Percentiles rank a stretch among this genome's conserved stretches.
These are phyloP conservation scores for Hyperopisus bebe DNA, from an alignment of 2,113 vertebrate species.

Conservation along the genomic window DNA sequence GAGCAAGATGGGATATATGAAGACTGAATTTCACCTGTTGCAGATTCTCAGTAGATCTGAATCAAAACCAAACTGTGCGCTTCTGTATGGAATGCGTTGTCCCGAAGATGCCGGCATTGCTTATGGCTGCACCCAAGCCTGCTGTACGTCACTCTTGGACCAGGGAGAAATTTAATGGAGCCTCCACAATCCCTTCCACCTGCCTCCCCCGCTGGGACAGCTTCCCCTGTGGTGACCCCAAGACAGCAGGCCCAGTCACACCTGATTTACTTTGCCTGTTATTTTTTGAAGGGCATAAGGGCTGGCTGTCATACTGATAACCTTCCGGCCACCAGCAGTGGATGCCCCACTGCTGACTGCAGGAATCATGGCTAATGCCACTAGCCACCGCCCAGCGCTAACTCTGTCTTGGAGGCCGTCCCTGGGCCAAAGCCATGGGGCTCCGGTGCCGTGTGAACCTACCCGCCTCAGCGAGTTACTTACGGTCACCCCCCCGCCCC, in stretches of 20 bases:
- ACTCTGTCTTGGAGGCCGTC: background rate
- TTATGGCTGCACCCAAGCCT: background rate
- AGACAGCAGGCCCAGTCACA: background rate
- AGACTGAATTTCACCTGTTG: background rate
- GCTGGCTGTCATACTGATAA: background rate
- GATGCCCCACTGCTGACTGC: background rate
- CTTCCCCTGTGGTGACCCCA: background rate
- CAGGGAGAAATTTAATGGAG: too few relatives aligned
- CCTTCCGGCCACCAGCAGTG: background rate
- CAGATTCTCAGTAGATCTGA: background rate
- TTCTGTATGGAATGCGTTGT: background rate
- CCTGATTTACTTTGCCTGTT: background rate
- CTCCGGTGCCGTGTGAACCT: background rate
- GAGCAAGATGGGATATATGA: background rate
- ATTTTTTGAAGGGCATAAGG: background rate
- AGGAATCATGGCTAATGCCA: background rate
- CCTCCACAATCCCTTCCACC: background rate
- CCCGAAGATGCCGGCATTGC: background rate
- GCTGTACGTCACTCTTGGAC: too few relatives aligned
- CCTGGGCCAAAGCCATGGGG: background rate
- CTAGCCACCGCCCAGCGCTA: background rate
- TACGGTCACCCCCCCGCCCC: background rate
- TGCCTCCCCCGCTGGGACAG: too few relatives aligned
- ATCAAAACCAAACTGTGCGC: background rate
- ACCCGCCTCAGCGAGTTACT: background rate